phyloP scores from a whole-genome alignment of 2,888 invertebrate genomes.

The Camptogramma bilineatum region DNA sequence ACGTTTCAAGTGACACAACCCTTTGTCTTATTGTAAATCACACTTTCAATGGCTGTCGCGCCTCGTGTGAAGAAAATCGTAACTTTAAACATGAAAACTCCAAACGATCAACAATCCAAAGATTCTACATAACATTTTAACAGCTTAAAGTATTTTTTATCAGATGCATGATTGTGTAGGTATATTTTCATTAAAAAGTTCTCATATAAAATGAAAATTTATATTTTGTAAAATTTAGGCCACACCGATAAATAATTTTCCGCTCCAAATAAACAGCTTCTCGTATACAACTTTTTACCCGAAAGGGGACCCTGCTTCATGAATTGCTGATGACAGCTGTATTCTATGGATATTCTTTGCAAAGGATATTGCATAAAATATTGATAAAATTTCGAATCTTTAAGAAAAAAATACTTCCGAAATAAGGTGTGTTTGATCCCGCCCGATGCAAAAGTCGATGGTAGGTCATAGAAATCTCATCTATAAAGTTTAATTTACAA shows the following conservation, averaged over 20 bases:
- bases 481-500: not conserved
- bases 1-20: slow-evolving; percentile 54
- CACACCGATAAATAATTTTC: slow-evolving; percentile 58
- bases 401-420: slow-evolving; percentile 15
- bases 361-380: slow-evolving; percentile 68
- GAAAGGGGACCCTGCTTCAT: slow-evolving; percentile 60
- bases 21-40: slow-evolving; percentile 61
- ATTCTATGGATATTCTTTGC: slow-evolving; percentile 63
- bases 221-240: slow-evolving; percentile 47
- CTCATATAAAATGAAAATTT: not conserved
- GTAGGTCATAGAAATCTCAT: slow-evolving; percentile 14
- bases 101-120: slow-evolving; percentile 18
- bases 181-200: not conserved
- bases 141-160: not conserved
- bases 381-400: slow-evolving; percentile 26
- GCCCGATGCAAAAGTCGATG: not conserved
- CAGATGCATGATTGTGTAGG: not conserved
- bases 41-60: slow-evolving; percentile 45
- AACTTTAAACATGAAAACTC: slow-evolving; percentile 13
- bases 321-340: slow-evolving; percentile 75
- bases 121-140: not conserved
- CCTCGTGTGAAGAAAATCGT: slow-evolving; percentile 18
- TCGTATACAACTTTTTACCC: slow-evolving; percentile 47
- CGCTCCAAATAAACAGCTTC: slow-evolving; percentile 59
- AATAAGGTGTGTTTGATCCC: not conserved